These are phyloP conservation scores for Leucophora obtusa DNA, from an alignment of 2,888 invertebrate species.

Conservation along the genomic window DNA sequence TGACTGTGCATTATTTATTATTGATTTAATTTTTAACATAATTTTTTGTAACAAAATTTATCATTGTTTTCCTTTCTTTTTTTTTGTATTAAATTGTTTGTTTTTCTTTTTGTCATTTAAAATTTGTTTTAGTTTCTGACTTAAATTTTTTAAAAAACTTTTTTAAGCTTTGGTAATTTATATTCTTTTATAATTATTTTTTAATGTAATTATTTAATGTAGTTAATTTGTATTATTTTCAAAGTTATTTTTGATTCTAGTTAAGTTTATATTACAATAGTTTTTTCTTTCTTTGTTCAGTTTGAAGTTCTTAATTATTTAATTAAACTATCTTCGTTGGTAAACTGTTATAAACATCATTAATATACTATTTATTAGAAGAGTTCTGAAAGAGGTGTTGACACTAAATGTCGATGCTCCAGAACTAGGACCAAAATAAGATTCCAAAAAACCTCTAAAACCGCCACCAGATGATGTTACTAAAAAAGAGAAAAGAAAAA, in stretches of 20 bases:
- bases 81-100: background rate
- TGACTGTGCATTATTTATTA: background rate
- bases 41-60: slow-evolving; percentile 65
- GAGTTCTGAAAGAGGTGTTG: background rate
- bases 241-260: slow-evolving; percentile 28
- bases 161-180: slow-evolving; percentile 12
- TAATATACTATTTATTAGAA: background rate
- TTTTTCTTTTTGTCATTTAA: background rate
- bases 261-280: slow-evolving; percentile 29
- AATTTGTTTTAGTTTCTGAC: background rate
- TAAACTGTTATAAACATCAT: background rate
- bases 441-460: slow-evolving; percentile 74
- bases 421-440: slow-evolving; percentile 72
- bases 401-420: slow-evolving; percentile 38
- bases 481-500: slow-evolving; percentile 65
- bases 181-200: slow-evolving; percentile 26
- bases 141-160: slow-evolving; percentile 7
- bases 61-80: slow-evolving; percentile 28
- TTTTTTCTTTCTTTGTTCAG: slow-evolving; percentile 33
- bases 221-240: too few relatives aligned
- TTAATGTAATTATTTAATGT: slow-evolving; percentile 31
- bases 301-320: slow-evolving; percentile 10
- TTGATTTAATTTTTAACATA: background rate
- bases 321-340: slow-evolving; percentile 56
- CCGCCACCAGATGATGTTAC: slow-evolving; percentile 76